phyloP scores from a whole-genome alignment of 2,888 invertebrate species.

The Hypomecis atomaria region DNA sequence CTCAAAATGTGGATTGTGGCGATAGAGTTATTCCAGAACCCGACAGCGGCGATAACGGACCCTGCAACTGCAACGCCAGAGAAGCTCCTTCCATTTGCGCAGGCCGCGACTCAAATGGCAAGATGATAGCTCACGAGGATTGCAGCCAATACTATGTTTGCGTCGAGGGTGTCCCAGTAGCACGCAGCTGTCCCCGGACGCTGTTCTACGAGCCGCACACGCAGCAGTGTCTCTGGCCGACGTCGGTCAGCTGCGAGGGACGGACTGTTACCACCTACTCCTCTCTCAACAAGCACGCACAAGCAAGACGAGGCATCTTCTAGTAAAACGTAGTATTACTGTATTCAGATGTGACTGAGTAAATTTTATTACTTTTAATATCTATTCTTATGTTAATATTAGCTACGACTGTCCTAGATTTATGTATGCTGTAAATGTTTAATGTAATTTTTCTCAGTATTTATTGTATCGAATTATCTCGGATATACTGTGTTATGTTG shows the following conservation, averaged over 20 bases:
- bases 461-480: conserved; percentile 25
- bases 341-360: conserved; percentile 25
- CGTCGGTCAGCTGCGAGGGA: conserved; percentile 55
- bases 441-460: conserved; percentile 17
- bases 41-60: conserved; percentile 24
- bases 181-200: conserved; percentile 44
- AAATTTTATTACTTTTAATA: conserved; percentile 14
- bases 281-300: conserved; percentile 48
- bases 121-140: conserved; percentile 55
- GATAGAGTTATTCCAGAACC: conserved; percentile 32
- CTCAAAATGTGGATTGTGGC: conserved; percentile 41
- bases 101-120: conserved; percentile 46
- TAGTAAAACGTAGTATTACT: conserved; percentile 17
- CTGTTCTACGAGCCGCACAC: conserved; percentile 52
- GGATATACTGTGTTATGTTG: conserved; percentile 9
- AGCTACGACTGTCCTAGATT: conserved; percentile 10
- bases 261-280: conserved; percentile 36
- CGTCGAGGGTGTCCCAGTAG: conserved; percentile 47
- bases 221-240: conserved; percentile 55
- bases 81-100: conserved; percentile 48
- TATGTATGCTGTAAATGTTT: conserved; percentile 14
- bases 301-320: conserved; percentile 38
- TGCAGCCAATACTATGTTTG: conserved; percentile 60
- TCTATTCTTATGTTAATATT: conserved; percentile 26
- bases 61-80: conserved; percentile 40